Evolutionary conservation across 2,888 invertebrate species (phyloP).

Genomic region (Hesperia comma): DNA sequence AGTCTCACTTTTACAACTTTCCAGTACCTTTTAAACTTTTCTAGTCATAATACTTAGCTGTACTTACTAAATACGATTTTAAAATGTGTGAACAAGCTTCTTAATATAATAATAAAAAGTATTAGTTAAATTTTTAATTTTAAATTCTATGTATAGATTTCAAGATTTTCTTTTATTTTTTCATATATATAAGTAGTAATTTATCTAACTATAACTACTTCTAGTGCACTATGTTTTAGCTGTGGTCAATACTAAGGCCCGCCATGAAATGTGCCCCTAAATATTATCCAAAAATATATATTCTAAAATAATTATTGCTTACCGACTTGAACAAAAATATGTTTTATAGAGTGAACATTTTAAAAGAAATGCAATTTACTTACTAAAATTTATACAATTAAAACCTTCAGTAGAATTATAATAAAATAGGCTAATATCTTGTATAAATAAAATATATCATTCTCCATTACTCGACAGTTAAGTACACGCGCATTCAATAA

Average conservation of each 20-base stretch:
- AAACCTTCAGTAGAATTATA: slow-evolving; percentile 31
- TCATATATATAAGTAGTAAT: slow-evolving; percentile 74
- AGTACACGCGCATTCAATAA: slow-evolving; percentile 16
- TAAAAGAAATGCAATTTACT: slow-evolving; percentile 28
- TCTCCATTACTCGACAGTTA: slow-evolving; percentile 20
- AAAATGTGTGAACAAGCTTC: slow-evolving; percentile 84
- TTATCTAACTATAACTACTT: slow-evolving; percentile 78
- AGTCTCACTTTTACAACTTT: slow-evolving; percentile 66
- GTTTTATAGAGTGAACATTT: slow-evolving; percentile 8
- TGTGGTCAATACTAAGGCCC: slow-evolving; percentile 78
- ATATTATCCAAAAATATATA: slow-evolving; percentile 35
- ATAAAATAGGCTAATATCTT: slow-evolving; percentile 36
- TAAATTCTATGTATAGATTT: slow-evolving; percentile 83
- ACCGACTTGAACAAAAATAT: slow-evolving; percentile 21
- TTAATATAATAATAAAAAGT: slow-evolving; percentile 82
- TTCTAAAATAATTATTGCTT: slow-evolving; percentile 34
- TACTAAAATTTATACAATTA: slow-evolving; percentile 35
- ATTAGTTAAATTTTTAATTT: slow-evolving; percentile 82
- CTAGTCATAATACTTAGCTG: slow-evolving; percentile 67
- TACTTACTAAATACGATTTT: slow-evolving; percentile 81
- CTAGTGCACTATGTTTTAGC: slow-evolving; percentile 82
- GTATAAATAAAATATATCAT: slow-evolving; percentile 37
- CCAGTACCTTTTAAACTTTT: slow-evolving; percentile 62
- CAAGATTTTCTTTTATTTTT: slow-evolving; percentile 72
- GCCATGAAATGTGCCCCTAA: slow-evolving; percentile 59